Percentiles rank a stretch among this genome's conserved stretches.
These are phyloP conservation scores for Pristionchus entomophagus DNA, from an alignment of 2,888 invertebrate genomes.

Conservation along the genomic window DNA sequence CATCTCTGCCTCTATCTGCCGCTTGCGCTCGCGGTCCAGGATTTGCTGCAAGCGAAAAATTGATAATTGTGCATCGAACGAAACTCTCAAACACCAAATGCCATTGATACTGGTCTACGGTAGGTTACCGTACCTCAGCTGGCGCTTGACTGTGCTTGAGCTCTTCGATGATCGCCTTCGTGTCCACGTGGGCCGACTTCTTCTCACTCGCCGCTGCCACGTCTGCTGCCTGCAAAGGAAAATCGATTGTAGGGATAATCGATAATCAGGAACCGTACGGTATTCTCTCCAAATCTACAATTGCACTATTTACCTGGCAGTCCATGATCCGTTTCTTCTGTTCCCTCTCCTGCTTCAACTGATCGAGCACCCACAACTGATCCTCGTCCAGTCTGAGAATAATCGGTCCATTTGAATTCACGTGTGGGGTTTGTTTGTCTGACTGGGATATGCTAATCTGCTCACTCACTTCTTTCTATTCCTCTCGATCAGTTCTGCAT, in stretches of 20 bases:
- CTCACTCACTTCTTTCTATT: slow-evolving; percentile 65
- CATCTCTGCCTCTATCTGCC: slow-evolving; percentile 79
- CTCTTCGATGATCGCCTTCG: slow-evolving; percentile 91
- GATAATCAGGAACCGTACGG: not conserved
- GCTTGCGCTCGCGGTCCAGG: slow-evolving; percentile 82
- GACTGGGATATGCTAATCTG: not conserved
- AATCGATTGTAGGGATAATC: not conserved
- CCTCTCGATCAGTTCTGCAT: slow-evolving; percentile 70
- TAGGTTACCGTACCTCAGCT: slow-evolving; percentile 85
- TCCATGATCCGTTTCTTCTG: slow-evolving; percentile 55
- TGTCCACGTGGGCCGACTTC: slow-evolving; percentile 55
- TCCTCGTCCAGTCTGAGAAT: slow-evolving; percentile 79
- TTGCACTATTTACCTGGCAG: not conserved
- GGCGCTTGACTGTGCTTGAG: slow-evolving; percentile 92
- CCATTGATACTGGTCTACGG: not conserved
- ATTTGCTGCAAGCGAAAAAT: slow-evolving; percentile 53
- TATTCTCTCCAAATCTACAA: not conserved
- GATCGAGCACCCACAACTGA: slow-evolving; percentile 81
- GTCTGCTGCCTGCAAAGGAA: slow-evolving; percentile 20
- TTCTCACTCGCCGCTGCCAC: slow-evolving; percentile 48
- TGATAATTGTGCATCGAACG: not conserved
- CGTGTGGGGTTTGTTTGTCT: no score
- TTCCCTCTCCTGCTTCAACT: slow-evolving; percentile 76
- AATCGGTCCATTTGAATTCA: not conserved
- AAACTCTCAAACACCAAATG: not conserved